Evolutionary conservation across 2,888 invertebrate genomes (phyloP), one percentile per base, ranked within the genome.

Genomic region (Noctua janthe): DNA sequence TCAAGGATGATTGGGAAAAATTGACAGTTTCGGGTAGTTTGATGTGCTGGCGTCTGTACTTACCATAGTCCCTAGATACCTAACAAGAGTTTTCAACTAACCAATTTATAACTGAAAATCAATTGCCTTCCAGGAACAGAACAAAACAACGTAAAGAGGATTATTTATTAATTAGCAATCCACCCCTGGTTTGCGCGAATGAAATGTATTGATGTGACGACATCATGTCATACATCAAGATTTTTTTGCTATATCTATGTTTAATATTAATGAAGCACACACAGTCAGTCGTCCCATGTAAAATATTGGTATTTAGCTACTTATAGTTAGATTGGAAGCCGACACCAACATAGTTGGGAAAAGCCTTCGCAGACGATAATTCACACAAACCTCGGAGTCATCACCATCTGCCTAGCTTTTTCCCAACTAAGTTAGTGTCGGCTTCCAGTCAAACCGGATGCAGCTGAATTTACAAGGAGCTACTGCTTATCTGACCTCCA

Each of bases 71-170:
- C 39, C 39, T 39, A 5, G 39, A 75, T 49, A 13, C 8, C n/a
- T 51, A 47, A 47, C 15, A 73, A 62, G 43, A 59, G 49, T 47
- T 66, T 71, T 43, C 17, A 23, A 23, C 4, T 39, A 64, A 70
- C 35, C 7, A 47, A 74, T 71, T 29, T 29, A 15, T 39, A 49
- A 56, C 17, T 15, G 35, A 43, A 59, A 64, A 71, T 74, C 10
- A 69, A 77, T 23, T 56, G 23, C 6, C 4, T 73, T 70, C 13
- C 1, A 20, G 17, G 8, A 76, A 64, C 35, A 59, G 49, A 85
- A 54, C 13, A 75, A 75, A 66, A 7, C 11, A 80, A 71, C 1
- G 17, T 54, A 66, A 13, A 35, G 8, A 11, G 1, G 47, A 59
- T 47, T 47, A 35, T 54, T 23, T 49, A 59, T 13, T 75, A 66